Evolutionary conservation across 2,888 invertebrate species (phyloP).

Genomic region (Trachelus troglodyta): DNA sequence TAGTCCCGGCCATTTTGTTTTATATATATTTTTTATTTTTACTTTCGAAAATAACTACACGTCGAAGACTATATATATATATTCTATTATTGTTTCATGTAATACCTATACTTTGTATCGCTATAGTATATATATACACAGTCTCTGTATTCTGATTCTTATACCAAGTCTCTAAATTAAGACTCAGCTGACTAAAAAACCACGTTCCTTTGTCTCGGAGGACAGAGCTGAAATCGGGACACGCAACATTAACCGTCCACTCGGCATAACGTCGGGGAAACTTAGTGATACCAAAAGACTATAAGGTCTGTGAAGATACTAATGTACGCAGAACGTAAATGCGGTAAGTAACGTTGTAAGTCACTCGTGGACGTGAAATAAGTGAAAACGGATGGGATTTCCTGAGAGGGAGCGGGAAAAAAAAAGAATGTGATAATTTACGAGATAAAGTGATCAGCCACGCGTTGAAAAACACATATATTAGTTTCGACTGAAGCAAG

Average conservation of each 20-base stretch:
- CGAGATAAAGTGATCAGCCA: neutral
- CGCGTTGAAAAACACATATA: neutral
- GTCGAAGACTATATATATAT: too few relatives aligned
- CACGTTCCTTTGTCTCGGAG: conserved; percentile 22
- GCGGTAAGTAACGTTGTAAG: neutral
- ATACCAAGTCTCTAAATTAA: conserved; percentile 1
- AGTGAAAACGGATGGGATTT: neutral
- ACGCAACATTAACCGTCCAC: conserved; percentile 48
- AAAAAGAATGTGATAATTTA: neutral
- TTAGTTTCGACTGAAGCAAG: neutral
- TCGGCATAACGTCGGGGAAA: conserved; percentile 34
- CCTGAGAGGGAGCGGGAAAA: neutral
- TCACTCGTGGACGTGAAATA: neutral
- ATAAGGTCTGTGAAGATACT: neutral
- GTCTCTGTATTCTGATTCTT: neutral
- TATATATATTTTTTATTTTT: neutral
- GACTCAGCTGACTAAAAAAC: conserved; percentile 1
- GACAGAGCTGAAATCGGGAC: conserved; percentile 38
- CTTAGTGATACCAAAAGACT: neutral
- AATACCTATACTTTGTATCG: neutral
- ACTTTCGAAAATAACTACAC: too few relatives aligned
- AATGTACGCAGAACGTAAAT: neutral
- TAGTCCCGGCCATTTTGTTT: neutral
- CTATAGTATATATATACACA: neutral
- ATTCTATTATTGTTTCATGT: too few relatives aligned